A percentile compares a stretch with the other conserved stretches of the same genome.
Conservation (phyloP, 2,888 invertebrate species). For the Lysandra coridon region DNA sequence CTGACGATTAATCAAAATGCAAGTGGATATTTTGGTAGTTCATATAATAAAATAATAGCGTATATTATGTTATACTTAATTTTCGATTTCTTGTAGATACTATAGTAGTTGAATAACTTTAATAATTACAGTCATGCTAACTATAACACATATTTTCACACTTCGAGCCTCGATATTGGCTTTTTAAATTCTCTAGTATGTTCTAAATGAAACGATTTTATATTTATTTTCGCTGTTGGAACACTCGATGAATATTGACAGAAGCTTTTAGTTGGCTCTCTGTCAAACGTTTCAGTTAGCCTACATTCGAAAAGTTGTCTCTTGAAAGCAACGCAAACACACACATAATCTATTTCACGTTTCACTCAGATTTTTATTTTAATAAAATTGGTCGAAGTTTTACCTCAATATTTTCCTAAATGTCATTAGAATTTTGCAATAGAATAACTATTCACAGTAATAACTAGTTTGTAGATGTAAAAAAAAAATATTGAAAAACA, state of each 20-base stretch:
- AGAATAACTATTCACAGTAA: too few relatives aligned
- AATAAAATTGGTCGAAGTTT: background rate
- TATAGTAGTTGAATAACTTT: too few relatives aligned
- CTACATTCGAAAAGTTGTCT: conserved; percentile 23
- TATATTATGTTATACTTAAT: background rate
- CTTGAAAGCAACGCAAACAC: conserved; percentile 12
- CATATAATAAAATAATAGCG: background rate
- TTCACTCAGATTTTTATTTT: background rate
- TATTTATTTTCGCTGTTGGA: conserved; percentile 2
- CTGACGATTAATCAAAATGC: background rate
- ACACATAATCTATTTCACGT: conserved; percentile 18
- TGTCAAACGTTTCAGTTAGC: conserved; percentile 27
- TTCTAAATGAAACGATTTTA: conserved; percentile 18
- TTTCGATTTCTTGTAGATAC: background rate
- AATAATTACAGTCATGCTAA: background rate
- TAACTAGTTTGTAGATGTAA: too few relatives aligned
- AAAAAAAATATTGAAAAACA: too few relatives aligned
- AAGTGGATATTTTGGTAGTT: background rate
- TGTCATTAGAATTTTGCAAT: too few relatives aligned
- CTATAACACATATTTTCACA: background rate
- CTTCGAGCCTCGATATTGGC: background rate
- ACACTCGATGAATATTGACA: conserved; percentile 28
- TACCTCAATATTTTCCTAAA: too few relatives aligned
- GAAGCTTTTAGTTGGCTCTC: conserved; percentile 30
- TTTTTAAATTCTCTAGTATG: background rate